Evolutionary conservation across 2,113 vertebrate genomes (phyloP), one percentile per base, ranked within the genome.

Genomic region (Syngnathoides biaculeatus): DNA sequence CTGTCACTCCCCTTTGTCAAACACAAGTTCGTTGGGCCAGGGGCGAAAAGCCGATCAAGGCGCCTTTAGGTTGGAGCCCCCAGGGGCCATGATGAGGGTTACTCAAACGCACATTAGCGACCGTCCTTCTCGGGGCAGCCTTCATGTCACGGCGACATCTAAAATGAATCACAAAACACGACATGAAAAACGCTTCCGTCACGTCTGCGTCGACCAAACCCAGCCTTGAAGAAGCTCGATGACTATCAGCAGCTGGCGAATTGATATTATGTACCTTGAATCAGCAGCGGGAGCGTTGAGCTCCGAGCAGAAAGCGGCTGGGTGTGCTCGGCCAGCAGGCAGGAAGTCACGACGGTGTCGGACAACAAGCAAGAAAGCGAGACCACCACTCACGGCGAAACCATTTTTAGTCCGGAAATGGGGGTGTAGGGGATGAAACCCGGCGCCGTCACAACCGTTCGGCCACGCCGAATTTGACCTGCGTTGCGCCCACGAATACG

Each of bases 61-160:
- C 2, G 59, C 11, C 24, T 67, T 75, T 24, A 77, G n/a, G 67
- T 59, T n/a, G 56, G 67, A 76, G 20, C 40, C 47, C 64, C 68
- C 4, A 40, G 24, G 24, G n/a, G 45, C 57, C 77, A 83, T 84
- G 40, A 67, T 79, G n/a, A 55, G 4, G 13, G 38, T 47, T 24
- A 40, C 24, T 45, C 30, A 14, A 40, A 53, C 57, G 13, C 61
- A 69, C 68, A 30, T 20, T 30, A 30, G 14, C 24, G 53, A 24
- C 39, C 11, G 59, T 6, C 48, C 48, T 48, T 47, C 19, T 24
- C 9, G 20, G 57, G 38, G 50, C 2, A 14, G 24, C 15, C 15
- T 19, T 26, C 39, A 17, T 57, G 52, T 17, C 48, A 7, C 58
- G 61, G 39, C 20, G 4, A 24, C 24, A 42, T 75, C 82, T 87